A percentile compares a stretch with the other conserved stretches of the same genome.
Evolutionary conservation across 2,888 invertebrate genomes (phyloP).

Genomic region (Drymonia ruficornis): DNA sequence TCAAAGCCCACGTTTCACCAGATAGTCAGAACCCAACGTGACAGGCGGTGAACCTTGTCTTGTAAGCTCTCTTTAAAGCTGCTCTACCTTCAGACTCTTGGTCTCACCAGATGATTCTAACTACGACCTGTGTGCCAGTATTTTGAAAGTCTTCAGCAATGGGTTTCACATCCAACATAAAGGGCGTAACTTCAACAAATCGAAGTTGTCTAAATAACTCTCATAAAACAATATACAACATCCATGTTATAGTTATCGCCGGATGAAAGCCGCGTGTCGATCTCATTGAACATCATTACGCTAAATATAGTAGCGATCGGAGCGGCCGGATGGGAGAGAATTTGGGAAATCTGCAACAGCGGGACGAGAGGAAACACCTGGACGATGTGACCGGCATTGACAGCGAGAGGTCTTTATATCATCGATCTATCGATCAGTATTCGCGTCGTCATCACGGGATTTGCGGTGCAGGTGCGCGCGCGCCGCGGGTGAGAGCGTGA

Average conservation of each 20-base stretch:
- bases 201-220: not conserved
- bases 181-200: not conserved
- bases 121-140: too few relatives aligned
- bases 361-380: conserved; percentile 14
- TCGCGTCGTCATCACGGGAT: conserved; percentile 33
- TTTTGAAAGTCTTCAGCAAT: too few relatives aligned
- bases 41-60: too few relatives aligned
- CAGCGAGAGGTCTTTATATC: conserved; percentile 43
- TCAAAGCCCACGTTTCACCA: too few relatives aligned
- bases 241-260: conserved; percentile 19
- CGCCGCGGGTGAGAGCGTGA: conserved; percentile 65
- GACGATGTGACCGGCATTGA: conserved; percentile 48
- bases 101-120: too few relatives aligned
- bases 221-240: conserved; percentile 12
- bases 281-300: conserved; percentile 38
- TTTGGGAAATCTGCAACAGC: conserved; percentile 43
- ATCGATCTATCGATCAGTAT: conserved; percentile 46
- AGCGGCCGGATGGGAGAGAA: conserved; percentile 42
- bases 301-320: conserved; percentile 46
- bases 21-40: too few relatives aligned
- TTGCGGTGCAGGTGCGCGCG: conserved; percentile 23
- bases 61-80: too few relatives aligned
- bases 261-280: conserved; percentile 32
- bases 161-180: too few relatives aligned
- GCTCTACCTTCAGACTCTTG: too few relatives aligned